Base-by-base conservation (phyloP, 2,888 invertebrate genomes). In the Hydriomena furcata region DNA sequence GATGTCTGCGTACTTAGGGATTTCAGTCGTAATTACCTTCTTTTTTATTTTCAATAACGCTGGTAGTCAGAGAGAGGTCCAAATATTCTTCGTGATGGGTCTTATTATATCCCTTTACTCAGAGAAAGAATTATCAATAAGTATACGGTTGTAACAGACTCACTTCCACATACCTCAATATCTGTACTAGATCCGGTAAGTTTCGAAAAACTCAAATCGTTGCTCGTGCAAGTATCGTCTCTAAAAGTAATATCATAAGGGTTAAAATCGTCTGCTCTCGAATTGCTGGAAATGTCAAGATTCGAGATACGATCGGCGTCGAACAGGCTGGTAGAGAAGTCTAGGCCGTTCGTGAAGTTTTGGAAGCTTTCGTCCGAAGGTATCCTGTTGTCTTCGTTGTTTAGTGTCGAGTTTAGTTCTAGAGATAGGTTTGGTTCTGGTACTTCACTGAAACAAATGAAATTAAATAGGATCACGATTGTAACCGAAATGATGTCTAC, bases 281-380 rank as follows among this genome's bases (percentile, higher is more conserved):
- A 76, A 45, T 72, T 73, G 0, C 67, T 69, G 0, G 82, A 78
- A 35, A 84, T 75, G 48, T 83, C 83, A 0, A 83, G 66, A 42
- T 63, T 70, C 1, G 80, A 65, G 42, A 82, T 80, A 8, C 82
- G 66, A 42, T 83, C 82, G 0, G 81, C 76, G 41, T 84, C 83
- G 43, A 84, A 82, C 1, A 84, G 70, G 41, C 66, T 79, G 0
- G 77, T 80, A 0, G 81, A 74, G 55, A 83, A 83, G 40, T 83
- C 84, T 5, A 84, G 60, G 8, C 73, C 71, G 37, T 73, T 78
- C 0, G 82, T 68, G 41, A 73, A 80, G 60, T 82, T 84, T 27
- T 84, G 81, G 30, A 84, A 72, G 41, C 82, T 82, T 54, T 84
- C 84, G 32, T 84, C 84, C 4, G 83, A 84, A 0, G 82, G 79